Conservation (phyloP, 1,140 invertebrate genomes). For the Telenomus remus region DNA sequence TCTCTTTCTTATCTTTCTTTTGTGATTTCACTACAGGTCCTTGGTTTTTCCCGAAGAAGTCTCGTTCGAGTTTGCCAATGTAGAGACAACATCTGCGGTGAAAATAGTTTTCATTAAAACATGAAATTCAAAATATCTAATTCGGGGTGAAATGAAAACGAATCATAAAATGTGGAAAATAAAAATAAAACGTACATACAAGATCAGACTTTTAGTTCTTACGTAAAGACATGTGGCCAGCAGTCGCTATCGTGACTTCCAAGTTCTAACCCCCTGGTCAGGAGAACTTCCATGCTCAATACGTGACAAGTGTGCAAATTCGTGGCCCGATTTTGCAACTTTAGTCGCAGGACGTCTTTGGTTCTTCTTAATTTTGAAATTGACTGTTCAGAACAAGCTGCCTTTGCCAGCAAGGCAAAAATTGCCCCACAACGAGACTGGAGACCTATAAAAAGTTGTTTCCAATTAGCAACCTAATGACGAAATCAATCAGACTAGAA, state of each 20-base stretch:
- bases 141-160: slow-evolving; percentile 5
- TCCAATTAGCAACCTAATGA: slow-evolving; percentile 7
- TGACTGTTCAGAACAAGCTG: slow-evolving; percentile 82
- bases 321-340: slow-evolving; percentile 77
- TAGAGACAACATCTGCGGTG: slow-evolving; percentile 84
- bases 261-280: slow-evolving; percentile 87
- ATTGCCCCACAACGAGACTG: slow-evolving; percentile 90
- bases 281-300: slow-evolving; percentile 91
- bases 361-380: slow-evolving; percentile 72
- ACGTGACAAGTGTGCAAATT: slow-evolving; percentile 89
- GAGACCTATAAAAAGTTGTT: slow-evolving; percentile 75
- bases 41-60: slow-evolving; percentile 84
- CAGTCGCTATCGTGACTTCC: slow-evolving; percentile 93
- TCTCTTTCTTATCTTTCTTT: slow-evolving; percentile 73
- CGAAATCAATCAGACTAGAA: no score
- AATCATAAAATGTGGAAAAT: slow-evolving; percentile 4
- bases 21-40: slow-evolving; percentile 72
- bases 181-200: slow-evolving; percentile 5
- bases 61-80: slow-evolving; percentile 91
- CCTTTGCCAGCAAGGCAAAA: slow-evolving; percentile 85
- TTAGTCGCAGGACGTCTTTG: slow-evolving; percentile 71
- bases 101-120: slow-evolving; percentile 11
- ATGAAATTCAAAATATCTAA: no score
- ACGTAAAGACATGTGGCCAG: slow-evolving; percentile 95
- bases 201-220: slow-evolving; percentile 58